These are phyloP conservation scores for Esox masquinongy DNA, from an alignment of 2,797 vertebrate genomes.

Conservation along the genomic window DNA sequence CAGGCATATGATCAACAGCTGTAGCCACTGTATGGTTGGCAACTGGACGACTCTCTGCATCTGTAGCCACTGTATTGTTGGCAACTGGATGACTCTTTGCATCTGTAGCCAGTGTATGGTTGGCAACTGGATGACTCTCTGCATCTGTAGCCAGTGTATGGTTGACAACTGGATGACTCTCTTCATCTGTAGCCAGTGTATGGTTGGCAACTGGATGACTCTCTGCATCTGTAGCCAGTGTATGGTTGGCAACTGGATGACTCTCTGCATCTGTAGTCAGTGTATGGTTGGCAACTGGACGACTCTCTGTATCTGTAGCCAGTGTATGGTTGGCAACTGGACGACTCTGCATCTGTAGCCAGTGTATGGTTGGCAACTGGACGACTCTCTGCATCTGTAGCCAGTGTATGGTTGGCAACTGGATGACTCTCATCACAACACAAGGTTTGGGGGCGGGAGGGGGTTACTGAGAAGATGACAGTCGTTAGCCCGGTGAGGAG, in stretches of 20 bases:
- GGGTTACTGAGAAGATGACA: background rate
- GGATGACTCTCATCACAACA: constrained; percentile 31
- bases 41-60: constrained; percentile 29
- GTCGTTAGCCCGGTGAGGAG: background rate
- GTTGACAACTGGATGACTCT: too few species aligned
- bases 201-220: constrained; percentile 28
- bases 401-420: background rate
- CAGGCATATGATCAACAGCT: constrained; percentile 42
- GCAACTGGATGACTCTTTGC: constrained; percentile 32
- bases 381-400: constrained; percentile 18
- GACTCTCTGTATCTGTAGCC: constrained; percentile 14
- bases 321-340: too few species aligned
- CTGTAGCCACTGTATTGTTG: background rate
- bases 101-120: background rate
- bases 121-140: constrained; percentile 32
- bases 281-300: constrained; percentile 11
- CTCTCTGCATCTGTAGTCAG: constrained; percentile 32
- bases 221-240: background rate
- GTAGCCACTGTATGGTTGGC: background rate
- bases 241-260: too few species aligned
- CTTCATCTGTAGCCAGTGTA: constrained; percentile 32
- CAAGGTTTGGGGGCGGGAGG: background rate
- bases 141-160: background rate
- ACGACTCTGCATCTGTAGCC: constrained; percentile 33
- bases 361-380: constrained; percentile 6